Conservation (phyloP, 2,113 vertebrate species). For the Camelus bactrianus region DNA sequence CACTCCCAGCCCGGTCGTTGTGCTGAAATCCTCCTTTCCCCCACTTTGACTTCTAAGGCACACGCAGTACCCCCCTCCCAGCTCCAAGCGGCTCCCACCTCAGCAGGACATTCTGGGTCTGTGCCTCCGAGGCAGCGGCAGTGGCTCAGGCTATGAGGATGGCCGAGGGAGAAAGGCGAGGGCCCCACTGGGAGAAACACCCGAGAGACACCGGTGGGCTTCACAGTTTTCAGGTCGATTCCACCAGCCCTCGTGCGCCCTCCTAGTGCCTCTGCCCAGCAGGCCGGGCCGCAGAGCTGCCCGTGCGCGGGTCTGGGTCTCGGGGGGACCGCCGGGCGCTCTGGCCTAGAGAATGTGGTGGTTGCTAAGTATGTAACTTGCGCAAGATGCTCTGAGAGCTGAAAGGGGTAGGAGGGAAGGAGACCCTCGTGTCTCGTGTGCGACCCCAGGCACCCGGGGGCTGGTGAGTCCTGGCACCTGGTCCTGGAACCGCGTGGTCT, state of each 20-base stretch:
- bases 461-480: not conserved
- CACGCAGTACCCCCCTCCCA: too few relatives aligned
- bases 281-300: rapidly evolving
- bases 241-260: rapidly evolving
- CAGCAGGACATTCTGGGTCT: not conserved
- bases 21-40: not conserved
- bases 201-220: rapidly evolving
- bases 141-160: not conserved
- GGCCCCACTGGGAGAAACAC: not conserved
- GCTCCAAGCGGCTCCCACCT: not conserved
- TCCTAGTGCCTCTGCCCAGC: rapidly evolving
- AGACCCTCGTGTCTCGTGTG: rapidly evolving
- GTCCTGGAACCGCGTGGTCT: not conserved
- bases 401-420: rapidly evolving
- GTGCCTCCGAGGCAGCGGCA: rapidly evolving
- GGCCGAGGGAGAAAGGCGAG: rapidly evolving
- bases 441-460: rapidly evolving
- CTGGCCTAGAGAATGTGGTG: rapidly evolving
- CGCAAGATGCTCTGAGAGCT: too few relatives aligned
- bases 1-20: too few relatives aligned
- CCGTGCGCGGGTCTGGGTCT: rapidly evolving
- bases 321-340: too few relatives aligned
- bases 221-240: rapidly evolving
- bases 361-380: not conserved
- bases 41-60: not conserved